Base-by-base conservation (phyloP, 2,888 invertebrate species). In the Pasiphila rectangulata region DNA sequence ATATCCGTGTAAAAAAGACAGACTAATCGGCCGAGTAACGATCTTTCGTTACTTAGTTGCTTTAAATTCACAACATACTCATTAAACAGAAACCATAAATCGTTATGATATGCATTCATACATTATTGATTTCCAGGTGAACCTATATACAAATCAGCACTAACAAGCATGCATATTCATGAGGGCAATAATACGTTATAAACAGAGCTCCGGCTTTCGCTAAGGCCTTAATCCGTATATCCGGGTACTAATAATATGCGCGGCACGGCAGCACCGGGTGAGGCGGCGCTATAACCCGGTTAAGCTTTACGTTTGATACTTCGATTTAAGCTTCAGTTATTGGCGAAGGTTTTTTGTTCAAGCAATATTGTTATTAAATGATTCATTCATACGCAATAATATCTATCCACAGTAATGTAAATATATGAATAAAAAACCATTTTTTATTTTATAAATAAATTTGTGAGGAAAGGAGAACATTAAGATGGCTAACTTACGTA, bases 171-270 rank as follows among this genome's bases (percentile, higher is more conserved):
- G 61, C 63, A 67, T 67, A 69, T 67, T 64, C 62, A 63, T 64
- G 61, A 63, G 54, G 41, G 56, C 63, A 64, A 64, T 66, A 64
- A 66, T 59, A 62, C 58, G 65, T 59, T 61, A 64, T 61, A 64
- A 63, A 67, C 64, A 61, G 59, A 61, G 61, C 60, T 51, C 57
- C 56, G 61, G 56, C 58, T 61, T 62, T 58, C 60, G 61, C 55
- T 51, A 56, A 55, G 48, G 57, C 47, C 55, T 51, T 67, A 65
- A 67, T 60, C 67, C 60, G 52, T 44, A 49, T 56, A 56, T 59
- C 56, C 54, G 56, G 58, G 51, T 54, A 55, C 54, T 67, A 63
- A 67, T 67, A 62, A 55, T 67, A 71, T 69, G 67, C 71, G 57
- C 56, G 58, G 59, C 68, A 65, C 64, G 68, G 51, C 49, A 41